These are phyloP conservation scores for Pegoplata infirma DNA, from an alignment of 2,888 invertebrate genomes.

Conservation along the genomic window DNA sequence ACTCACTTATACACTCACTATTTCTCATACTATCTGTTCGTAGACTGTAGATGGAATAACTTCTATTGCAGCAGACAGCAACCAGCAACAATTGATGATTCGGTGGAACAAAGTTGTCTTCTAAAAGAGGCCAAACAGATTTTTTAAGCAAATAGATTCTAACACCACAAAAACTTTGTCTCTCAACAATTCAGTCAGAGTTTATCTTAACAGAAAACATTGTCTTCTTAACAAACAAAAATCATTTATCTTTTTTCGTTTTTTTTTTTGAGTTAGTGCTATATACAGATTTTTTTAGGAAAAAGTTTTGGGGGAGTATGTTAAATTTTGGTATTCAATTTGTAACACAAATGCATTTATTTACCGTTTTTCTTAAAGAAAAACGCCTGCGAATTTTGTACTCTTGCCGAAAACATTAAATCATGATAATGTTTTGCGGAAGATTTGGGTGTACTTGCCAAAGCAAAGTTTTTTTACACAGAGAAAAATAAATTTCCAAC, in stretches of 20 bases:
- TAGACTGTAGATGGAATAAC: slow-evolving; percentile 17
- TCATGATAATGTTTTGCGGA: too few species aligned
- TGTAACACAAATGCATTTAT: too few species aligned
- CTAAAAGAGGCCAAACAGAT: slow-evolving; percentile 56
- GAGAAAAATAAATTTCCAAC: too few species aligned
- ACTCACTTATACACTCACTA: slow-evolving; percentile 9
- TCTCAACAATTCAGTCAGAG: slow-evolving; percentile 43
- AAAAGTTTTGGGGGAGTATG: neutral
- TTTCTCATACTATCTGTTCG: too few species aligned
- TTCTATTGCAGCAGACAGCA: slow-evolving; percentile 6
- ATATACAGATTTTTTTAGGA: neutral
- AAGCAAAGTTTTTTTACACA: too few species aligned
- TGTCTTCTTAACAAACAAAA: slow-evolving; percentile 61
- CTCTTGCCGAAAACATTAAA: too few species aligned
- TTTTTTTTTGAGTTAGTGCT: neutral
- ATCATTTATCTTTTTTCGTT: slow-evolving; percentile 56
- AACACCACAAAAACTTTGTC: slow-evolving; percentile 52
- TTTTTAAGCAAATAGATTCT: slow-evolving; percentile 50
- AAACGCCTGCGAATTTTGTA: too few species aligned
- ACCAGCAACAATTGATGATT: slow-evolving; percentile 60
- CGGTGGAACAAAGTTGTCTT: slow-evolving; percentile 50
- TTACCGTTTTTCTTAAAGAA: too few species aligned
- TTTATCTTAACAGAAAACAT: slow-evolving; percentile 56
- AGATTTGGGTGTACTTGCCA: too few species aligned
- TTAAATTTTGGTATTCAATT: too few species aligned